Conservation (phyloP, 2,113 vertebrate genomes). For the Fulmarus glacialis region DNA sequence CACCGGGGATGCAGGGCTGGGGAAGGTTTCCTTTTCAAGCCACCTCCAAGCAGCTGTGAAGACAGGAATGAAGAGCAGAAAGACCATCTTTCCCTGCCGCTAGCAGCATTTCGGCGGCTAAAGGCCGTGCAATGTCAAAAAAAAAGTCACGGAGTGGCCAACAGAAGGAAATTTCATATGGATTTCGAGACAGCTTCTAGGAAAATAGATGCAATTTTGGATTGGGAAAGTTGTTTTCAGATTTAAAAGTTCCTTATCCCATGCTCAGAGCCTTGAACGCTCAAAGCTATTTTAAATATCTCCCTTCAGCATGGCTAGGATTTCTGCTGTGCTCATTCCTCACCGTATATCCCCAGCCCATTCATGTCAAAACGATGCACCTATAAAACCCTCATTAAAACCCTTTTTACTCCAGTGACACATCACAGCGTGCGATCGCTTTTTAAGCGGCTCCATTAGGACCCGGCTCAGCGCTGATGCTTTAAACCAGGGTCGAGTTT, state of each 20-base stretch:
- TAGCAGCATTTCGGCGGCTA: not conserved
- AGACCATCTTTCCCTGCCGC: rapidly evolving
- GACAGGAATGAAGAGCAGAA: not conserved
- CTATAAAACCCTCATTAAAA: not conserved
- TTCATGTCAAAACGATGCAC: not conserved
- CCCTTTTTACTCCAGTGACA: not conserved
- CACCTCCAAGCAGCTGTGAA: not conserved
- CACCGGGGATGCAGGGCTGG: not conserved
- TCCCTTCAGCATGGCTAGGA: not conserved
- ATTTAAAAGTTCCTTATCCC: not conserved
- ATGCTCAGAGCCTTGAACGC: not conserved
- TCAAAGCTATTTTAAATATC: not conserved
- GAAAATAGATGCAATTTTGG: not conserved
- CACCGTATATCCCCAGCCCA: not conserved
- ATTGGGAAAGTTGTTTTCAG: not conserved
- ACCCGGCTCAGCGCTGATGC: not conserved
- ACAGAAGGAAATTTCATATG: not conserved
- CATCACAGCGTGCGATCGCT: not conserved
- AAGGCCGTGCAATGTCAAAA: not conserved
- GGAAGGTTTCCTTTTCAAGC: not conserved
- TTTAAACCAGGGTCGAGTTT: not conserved
- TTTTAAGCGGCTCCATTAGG: not conserved
- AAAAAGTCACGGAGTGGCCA: not conserved
- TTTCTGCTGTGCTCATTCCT: not conserved
- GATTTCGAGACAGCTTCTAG: not conserved